Evolutionary conservation across 2,797 vertebrate species (phyloP), one percentile per base, ranked within the genome.

Genomic region (Rallus crepitans): DNA sequence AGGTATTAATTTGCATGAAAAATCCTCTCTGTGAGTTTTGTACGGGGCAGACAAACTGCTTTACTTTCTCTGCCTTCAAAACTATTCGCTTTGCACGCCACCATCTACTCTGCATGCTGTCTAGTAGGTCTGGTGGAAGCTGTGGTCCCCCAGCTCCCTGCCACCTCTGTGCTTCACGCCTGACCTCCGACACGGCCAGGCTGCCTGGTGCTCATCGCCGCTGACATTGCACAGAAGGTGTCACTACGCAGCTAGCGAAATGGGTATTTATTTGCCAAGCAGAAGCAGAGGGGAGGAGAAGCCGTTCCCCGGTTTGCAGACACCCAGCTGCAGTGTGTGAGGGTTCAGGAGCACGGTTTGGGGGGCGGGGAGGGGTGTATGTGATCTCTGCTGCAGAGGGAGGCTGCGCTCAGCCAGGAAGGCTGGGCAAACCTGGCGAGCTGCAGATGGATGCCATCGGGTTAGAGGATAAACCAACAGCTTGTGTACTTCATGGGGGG

Each of bases 401-500:
- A 27, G 75, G 37, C 60, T 87, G 31, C 8, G 91, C 76, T 65
- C 57, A 68, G 82, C 53, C 71, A 89, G 59, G 70, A 69, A 72
- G 82, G 63, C 80, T 86, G 63, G 79, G 78, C 61, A 59, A 60
- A 69, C 30, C 60, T 37, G 61, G 1, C 3, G 1, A 90, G 69
- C 55, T 90, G 55, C 61, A 93, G 79, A 63, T 86, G 45, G 69
- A 31, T 89, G 57, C 11, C 61, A 53, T 10, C 53, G 53, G 56
- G 57, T 42, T 86, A 87, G 65, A 0, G 4, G 75, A 48, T 21
- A 69, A 92, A 45, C 8, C 78, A 55, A 27, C 30, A 90, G 28
- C 27, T 72, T 53, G 53, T 0, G 0, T 24, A 13, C 13, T 11
- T 31, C 20, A 13, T 0, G 0, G 31, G 65, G 48, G 55, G 55